Evolutionary conservation across 2,113 vertebrate species (phyloP), one percentile per base, ranked within the genome.

Genomic region (Pollachius pollachius): DNA sequence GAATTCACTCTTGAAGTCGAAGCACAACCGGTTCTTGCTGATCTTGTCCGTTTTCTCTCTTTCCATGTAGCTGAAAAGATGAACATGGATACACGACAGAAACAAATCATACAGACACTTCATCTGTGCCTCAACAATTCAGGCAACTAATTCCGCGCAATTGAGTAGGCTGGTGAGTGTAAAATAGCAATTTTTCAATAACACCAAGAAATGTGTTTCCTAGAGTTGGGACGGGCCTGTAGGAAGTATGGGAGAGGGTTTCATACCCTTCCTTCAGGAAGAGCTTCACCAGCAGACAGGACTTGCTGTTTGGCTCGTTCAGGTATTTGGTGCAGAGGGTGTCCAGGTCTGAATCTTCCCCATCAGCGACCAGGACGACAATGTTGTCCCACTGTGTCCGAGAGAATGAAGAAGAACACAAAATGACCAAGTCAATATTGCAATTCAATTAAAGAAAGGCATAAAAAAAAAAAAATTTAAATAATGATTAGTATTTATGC

Each of bases 311-410:
- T 18, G 88, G 62, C 0, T 87, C 83, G 41, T 79, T 87, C 79
- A 75, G 86, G 84, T 93, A 92, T 2, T 67, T 74, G 0, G 68
- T 58, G 56, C 93, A 23, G 3, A 41, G 15, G 5, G 30, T 34
- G 0, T 5, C 3, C 0, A 73, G 0, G 0, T 4, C 0, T 0
- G 0, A 0, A 0, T 0, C 0, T 0, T 8, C 0, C 1, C 57
- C 70, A 0, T 0, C 0, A 0, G 52, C 1, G 5, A 57, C 37
- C 15, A 96, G 15, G 7, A 87, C 0, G 2, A 96, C 81, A 67
- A 96, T 85, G 54, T 91, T 94, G 89, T 95, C 92, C 18, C 94
- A 75, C 95, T 96, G 85, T 6, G 17, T 21, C 17, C 12, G 2
- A 2, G 62, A 21, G 48, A 9, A 62, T 18, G 11, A 15, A 27